Evolutionary conservation across 2,888 invertebrate species (phyloP).

Genomic region (Euphydryas editha): DNA sequence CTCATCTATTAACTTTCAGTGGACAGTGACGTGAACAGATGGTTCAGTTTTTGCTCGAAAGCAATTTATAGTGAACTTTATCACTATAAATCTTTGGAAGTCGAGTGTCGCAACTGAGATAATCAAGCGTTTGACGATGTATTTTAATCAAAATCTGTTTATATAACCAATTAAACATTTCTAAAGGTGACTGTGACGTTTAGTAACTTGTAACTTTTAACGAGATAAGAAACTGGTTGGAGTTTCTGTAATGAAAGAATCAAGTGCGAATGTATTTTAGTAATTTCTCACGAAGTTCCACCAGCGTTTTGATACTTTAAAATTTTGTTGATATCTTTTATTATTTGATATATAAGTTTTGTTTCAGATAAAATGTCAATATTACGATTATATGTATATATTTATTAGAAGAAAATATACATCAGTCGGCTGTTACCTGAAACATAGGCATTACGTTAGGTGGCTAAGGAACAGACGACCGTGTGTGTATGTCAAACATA

Average conservation of each 20-base stretch:
- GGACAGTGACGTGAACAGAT: conserved; percentile 24
- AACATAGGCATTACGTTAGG: no score
- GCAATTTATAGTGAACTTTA: conserved; percentile 48
- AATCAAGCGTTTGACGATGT: conserved; percentile 25
- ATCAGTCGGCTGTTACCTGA: no score
- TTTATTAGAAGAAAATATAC: no score
- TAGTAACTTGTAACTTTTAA: conserved; percentile 10
- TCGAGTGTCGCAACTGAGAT: conserved; percentile 36
- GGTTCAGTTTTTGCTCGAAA: conserved; percentile 44
- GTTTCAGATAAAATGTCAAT: no score
- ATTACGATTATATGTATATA: no score
- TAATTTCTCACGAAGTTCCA: no score
- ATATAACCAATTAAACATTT: conserved; percentile 13
- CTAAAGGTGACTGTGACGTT: conserved; percentile 9
- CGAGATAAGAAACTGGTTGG: not conserved
- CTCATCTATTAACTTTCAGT: conserved; percentile 13
- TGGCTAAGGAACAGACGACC: no score
- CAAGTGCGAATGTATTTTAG: not conserved
- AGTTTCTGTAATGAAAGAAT: not conserved
- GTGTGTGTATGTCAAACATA: no score
- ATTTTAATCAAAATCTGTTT: conserved; percentile 32
- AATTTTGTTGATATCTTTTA: no score
- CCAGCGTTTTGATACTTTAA: no score
- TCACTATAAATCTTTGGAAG: conserved; percentile 41
- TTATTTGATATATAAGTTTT: no score